phyloP scores from a whole-genome alignment of 2,888 invertebrate genomes.

The Caenorhabditis virilis region DNA sequence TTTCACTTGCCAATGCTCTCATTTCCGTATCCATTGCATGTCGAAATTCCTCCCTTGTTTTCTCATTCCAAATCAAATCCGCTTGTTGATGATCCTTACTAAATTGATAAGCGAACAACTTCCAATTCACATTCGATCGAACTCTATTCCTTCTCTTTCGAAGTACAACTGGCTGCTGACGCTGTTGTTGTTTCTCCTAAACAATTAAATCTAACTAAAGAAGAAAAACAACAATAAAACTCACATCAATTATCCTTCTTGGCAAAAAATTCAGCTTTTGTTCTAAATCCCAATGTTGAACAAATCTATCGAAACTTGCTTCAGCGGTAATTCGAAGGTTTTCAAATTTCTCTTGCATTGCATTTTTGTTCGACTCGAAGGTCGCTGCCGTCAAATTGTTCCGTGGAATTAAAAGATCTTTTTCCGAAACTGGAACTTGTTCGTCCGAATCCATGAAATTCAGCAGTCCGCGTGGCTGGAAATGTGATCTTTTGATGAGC shows the following conservation, averaged over 20 bases:
- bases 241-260: constrained; percentile 57
- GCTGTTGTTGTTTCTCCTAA: constrained; percentile 51
- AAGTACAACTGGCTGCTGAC: constrained; percentile 80
- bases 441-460: constrained; percentile 87
- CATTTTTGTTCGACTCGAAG: constrained; percentile 46
- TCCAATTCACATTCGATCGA: constrained; percentile 79
- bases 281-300: constrained; percentile 72
- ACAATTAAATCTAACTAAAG: too few species aligned
- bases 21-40: constrained; percentile 47
- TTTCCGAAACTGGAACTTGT: constrained; percentile 77
- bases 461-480: constrained; percentile 87
- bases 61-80: constrained; percentile 96
- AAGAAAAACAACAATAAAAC: too few species aligned
- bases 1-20: constrained; percentile 84
- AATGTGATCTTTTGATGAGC: constrained; percentile 15
- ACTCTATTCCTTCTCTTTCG: constrained; percentile 86
- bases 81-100: constrained; percentile 89
- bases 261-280: constrained; percentile 69
- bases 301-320: constrained; percentile 71
- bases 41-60: constrained; percentile 92
- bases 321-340: constrained; percentile 66
- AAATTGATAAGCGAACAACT: constrained; percentile 92
- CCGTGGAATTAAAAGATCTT: constrained; percentile 74
- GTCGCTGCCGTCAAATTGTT: constrained; percentile 91
- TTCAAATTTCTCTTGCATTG: constrained; percentile 45